These are phyloP conservation scores for Notamacropus eugenii DNA, from an alignment of 2,797 vertebrate genomes.

Conservation along the genomic window DNA sequence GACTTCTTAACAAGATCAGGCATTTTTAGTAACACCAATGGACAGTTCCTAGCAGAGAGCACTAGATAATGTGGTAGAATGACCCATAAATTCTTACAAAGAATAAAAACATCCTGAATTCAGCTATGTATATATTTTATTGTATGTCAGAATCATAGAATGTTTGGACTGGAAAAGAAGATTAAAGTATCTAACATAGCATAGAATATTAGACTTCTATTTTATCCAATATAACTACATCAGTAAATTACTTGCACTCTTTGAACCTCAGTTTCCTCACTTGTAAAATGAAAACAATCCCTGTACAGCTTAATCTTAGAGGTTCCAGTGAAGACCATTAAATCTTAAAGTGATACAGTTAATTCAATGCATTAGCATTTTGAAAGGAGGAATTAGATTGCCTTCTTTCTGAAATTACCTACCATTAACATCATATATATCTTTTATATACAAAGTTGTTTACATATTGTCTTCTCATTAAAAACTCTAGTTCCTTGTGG, in stretches of 20 bases:
- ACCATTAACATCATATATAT: neutral
- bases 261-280: neutral
- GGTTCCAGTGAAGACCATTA: neutral
- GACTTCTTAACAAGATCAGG: neutral
- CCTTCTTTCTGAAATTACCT: neutral
- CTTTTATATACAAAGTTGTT: neutral
- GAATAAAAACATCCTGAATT: neutral
- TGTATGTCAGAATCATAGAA: neutral
- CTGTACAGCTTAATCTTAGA: neutral
- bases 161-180: neutral
- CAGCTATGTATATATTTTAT: neutral
- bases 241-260: neutral
- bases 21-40: neutral
- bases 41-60: neutral
- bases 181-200: neutral
- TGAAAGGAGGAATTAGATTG: neutral
- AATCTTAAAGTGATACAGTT: neutral
- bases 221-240: neutral
- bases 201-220: neutral
- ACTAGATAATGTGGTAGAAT: neutral
- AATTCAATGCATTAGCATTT: neutral
- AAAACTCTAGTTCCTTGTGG: neutral
- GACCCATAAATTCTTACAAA: slow-evolving; percentile 3
- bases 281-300: neutral
- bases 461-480: neutral